Conservation (phyloP, 1,140 invertebrate genomes). For the Pseudomyrmex sp. region DNA sequence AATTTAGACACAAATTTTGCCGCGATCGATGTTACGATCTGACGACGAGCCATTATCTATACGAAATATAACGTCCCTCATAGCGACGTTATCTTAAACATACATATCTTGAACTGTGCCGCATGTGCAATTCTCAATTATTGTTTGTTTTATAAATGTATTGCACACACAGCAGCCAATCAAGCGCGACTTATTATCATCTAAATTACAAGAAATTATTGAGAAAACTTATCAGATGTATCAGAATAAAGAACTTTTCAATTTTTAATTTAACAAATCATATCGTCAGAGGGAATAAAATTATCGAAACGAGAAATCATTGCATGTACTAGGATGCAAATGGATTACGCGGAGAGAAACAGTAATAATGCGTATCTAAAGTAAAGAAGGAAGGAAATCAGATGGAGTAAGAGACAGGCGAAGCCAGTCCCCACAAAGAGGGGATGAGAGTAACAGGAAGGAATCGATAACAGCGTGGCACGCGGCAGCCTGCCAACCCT, state of each 20-base stretch:
- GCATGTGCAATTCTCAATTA: not conserved
- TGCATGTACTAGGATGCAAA: not conserved
- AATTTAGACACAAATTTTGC: conserved; percentile 12
- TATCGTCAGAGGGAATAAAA: not conserved
- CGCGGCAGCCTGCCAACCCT: conserved; percentile 44
- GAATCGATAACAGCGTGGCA: conserved; percentile 49
- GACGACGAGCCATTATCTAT: not conserved
- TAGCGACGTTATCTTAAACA: not conserved
- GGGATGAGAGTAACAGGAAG: conserved; percentile 33
- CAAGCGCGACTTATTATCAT: not conserved
- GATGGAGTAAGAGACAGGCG: not conserved
- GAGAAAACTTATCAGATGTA: too few species aligned
- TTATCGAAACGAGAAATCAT: not conserved
- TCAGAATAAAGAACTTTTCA: too few species aligned
- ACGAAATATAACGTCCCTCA: not conserved
- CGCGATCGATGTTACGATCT: not conserved
- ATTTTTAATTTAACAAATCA: too few species aligned
- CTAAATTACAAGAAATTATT: too few species aligned
- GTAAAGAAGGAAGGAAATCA: conserved; percentile 9
- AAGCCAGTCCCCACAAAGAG: not conserved
- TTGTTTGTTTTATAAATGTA: not conserved
- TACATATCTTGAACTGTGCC: not conserved
- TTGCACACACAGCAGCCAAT: not conserved
- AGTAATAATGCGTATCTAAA: conserved; percentile 10
- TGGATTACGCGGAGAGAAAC: conserved; percentile 17